A percentile compares a stretch with the other conserved stretches of the same genome.
Evolutionary conservation across 2,797 vertebrate genomes (phyloP).

Genomic region (Macrochelys suwanniensis): DNA sequence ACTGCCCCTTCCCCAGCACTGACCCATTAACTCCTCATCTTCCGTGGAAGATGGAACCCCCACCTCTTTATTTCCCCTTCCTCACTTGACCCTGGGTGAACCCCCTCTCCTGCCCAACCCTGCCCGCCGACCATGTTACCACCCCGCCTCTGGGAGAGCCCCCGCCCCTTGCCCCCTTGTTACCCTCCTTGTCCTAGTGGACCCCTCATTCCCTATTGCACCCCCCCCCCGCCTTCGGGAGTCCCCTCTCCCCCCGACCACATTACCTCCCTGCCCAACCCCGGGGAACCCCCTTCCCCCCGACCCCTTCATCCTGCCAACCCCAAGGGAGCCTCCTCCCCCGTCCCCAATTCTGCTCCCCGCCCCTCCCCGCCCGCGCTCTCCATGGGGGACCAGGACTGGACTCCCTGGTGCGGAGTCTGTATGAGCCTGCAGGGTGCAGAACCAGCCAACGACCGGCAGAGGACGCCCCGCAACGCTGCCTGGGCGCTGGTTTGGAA

Average conservation of each 20-base stretch:
- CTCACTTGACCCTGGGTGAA: not conserved
- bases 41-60: not conserved
- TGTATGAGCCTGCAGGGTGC: too few species aligned
- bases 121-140: not conserved
- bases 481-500: not conserved
- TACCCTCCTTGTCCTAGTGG: not conserved
- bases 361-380: too few species aligned
- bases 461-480: not conserved
- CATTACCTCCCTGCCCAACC: not conserved
- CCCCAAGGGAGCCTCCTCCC: not conserved
- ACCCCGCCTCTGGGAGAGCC: not conserved
- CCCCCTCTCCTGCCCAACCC: not conserved
- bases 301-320: not conserved
- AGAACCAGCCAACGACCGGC: not conserved
- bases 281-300: not conserved
- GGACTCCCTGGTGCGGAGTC: not conserved
- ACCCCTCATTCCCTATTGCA: not conserved
- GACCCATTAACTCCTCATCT: not conserved
- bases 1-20: not conserved
- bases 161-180: not conserved
- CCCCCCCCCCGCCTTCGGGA: not conserved
- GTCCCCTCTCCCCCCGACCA: not conserved
- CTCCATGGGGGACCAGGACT: not conserved
- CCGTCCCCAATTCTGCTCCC: not conserved
- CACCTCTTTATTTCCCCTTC: too few species aligned